A percentile compares a stretch with the other conserved stretches of the same genome.
These are phyloP conservation scores for Paracyclopina nana DNA, from an alignment of 1,140 invertebrate species.

Conservation along the genomic window DNA sequence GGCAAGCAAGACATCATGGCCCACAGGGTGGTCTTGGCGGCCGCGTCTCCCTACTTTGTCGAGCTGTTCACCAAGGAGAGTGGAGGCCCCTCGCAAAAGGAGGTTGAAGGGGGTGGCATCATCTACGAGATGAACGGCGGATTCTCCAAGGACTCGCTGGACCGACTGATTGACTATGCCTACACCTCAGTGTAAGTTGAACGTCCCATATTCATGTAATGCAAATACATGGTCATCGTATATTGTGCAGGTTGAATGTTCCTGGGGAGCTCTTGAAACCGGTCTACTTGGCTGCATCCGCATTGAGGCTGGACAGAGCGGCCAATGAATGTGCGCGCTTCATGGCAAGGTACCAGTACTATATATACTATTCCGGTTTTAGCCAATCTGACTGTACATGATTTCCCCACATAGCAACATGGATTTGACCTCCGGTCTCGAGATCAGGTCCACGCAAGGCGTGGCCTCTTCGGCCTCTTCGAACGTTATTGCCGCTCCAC, in stretches of 20 bases:
- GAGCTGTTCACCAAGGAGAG: conserved; percentile 46
- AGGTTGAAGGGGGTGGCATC: conserved; percentile 23
- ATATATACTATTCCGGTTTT: too few species aligned
- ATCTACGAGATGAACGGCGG: conserved; percentile 45
- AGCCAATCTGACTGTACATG: too few species aligned
- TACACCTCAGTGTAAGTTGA: conserved; percentile 43
- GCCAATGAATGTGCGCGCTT: conserved; percentile 45
- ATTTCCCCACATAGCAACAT: too few species aligned
- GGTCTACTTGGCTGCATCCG: conserved; percentile 48
- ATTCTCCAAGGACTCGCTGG: conserved; percentile 42
- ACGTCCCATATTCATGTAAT: conserved; percentile 21
- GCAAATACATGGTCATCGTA: background rate
- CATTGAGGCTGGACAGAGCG: conserved; percentile 48
- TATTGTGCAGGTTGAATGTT: conserved; percentile 34
- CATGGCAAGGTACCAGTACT: too few species aligned
- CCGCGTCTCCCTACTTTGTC: conserved; percentile 50
- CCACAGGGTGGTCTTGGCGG: conserved; percentile 51
- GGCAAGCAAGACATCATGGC: conserved; percentile 48
- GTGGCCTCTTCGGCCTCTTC: too few species aligned
- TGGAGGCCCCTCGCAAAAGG: conserved; percentile 21
- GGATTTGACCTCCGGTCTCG: too few species aligned
- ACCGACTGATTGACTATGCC: conserved; percentile 52
- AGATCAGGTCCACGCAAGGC: too few species aligned
- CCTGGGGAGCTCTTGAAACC: conserved; percentile 38
- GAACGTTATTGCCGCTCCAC: too few species aligned